phyloP scores from a whole-genome alignment of 1,140 invertebrate species.

The Cydia fagiglandana region DNA sequence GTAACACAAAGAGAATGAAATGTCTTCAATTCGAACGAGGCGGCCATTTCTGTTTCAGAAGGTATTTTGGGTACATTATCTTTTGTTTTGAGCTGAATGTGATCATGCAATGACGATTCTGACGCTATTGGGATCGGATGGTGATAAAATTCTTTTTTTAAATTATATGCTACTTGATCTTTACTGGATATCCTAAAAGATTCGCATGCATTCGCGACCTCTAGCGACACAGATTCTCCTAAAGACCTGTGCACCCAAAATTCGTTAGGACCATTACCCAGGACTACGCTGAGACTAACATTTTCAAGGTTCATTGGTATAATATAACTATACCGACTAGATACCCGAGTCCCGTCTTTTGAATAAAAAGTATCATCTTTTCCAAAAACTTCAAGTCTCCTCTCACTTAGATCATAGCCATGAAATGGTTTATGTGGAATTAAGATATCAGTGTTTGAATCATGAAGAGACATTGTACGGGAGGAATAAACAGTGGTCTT shows the following conservation, averaged over 20 bases:
- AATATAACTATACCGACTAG: conserved; percentile 65
- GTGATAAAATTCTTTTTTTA: conserved; percentile 62
- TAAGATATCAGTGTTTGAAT: conserved; percentile 28
- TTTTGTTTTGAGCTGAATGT: conserved; percentile 36
- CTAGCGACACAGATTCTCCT: conserved; percentile 46
- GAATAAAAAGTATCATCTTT: conserved; percentile 69
- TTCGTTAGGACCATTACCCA: conserved; percentile 55
- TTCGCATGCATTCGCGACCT: conserved; percentile 48
- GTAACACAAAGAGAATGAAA: conserved; percentile 71
- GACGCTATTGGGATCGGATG: conserved; percentile 36
- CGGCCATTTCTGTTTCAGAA: conserved; percentile 31
- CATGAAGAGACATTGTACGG: conserved; percentile 40
- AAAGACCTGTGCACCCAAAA: conserved; percentile 63
- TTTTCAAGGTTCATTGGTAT: conserved; percentile 67
- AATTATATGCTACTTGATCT: conserved; percentile 66
- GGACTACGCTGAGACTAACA: conserved; percentile 55
- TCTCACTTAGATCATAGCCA: conserved; percentile 73
- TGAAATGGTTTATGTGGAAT: conserved; percentile 53
- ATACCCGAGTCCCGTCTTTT: conserved; percentile 70
- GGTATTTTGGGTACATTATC: conserved; percentile 38
- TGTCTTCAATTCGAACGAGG: conserved; percentile 45
- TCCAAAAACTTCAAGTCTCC: conserved; percentile 76
- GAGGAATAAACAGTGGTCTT: conserved; percentile 47
- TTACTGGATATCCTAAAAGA: conserved; percentile 57
- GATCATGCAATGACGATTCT: conserved; percentile 30